Evolutionary conservation across 2,113 vertebrate genomes (phyloP), one percentile per base, ranked within the genome.

Genomic region (Arizona elegans): DNA sequence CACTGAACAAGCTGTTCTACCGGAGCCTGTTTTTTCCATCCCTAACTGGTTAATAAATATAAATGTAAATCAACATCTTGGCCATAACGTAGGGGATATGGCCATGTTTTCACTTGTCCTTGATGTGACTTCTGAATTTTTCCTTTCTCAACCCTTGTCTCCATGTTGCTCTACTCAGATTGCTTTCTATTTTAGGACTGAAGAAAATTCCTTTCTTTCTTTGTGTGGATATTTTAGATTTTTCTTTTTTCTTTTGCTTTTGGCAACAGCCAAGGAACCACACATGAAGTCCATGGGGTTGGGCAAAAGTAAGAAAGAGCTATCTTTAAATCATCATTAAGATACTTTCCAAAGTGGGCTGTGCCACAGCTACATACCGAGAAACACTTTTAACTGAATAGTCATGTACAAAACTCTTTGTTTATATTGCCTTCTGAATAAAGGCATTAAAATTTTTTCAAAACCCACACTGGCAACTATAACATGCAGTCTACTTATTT

Each of bases 391-490:
- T 53, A n/a, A 53, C 90, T 47, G 47, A 93, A 87, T 15, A 90
- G 89, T 92, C 26, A 4, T 0, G 1, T 86, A 94, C 88, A 93
- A 87, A 94, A 91, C 88, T 93, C 90, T 95, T 92, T 58, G 92
- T 94, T 94, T 96, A 93, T 93, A 94, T 95, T 91, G 52, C 11
- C 90, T 92, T 93, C 94, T 94, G 70, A 70, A 89, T 92, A 93
- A 92, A 59, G 33, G 92, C 87, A 95, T 94, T 90, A 93, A 95
- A 96, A 91, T 81, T 92, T 93, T 88, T 91, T 87, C 94, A 93
- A 96, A 96, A 92, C 50, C 75, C 93, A 89, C 55, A 54, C 50
- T 94, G 92, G 91, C 93, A 96, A 58, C 81, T 92, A 12, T 89
- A 93, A 38, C 53, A 94, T 93, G 95, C 94, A 91, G 93, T 43